Percentiles rank a stretch among this genome's conserved stretches.
Evolutionary conservation across 2,113 vertebrate genomes (phyloP).

Genomic region (Plecotus auritus): DNA sequence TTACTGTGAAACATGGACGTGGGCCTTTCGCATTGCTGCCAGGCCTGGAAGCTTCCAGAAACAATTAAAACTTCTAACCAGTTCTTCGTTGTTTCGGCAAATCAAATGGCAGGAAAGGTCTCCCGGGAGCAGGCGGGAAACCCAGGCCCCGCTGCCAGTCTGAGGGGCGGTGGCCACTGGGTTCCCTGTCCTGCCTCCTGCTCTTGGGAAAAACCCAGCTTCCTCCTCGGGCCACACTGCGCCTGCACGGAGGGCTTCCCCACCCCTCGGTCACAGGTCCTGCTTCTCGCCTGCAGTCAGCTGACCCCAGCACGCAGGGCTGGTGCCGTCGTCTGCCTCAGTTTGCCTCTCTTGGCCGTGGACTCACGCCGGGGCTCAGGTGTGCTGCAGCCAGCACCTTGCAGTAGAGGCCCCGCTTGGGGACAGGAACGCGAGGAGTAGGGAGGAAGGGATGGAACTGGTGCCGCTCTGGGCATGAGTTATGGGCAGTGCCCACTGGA

Average conservation of each 20-base stretch:
- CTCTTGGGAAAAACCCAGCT: background rate
- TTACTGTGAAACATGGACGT: slow-evolving; percentile 31
- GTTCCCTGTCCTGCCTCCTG: background rate
- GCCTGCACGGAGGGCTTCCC: accelerated
- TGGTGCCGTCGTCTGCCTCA: accelerated
- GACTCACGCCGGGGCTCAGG: background rate
- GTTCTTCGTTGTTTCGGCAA: slow-evolving; percentile 39
- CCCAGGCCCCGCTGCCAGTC: accelerated
- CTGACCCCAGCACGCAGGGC: accelerated
- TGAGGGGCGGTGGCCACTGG: background rate
- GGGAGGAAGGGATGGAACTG: background rate
- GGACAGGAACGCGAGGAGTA: accelerated
- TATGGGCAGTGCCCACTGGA: accelerated
- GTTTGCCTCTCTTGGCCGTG: accelerated
- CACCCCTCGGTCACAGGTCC: accelerated
- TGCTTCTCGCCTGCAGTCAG: background rate
- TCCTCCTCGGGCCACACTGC: background rate
- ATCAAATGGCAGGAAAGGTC: background rate
- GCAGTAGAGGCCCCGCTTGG: accelerated
- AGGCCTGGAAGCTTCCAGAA: slow-evolving; percentile 60
- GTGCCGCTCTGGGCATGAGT: background rate
- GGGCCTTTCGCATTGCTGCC: background rate
- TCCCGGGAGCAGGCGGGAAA: background rate
- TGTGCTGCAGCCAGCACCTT: background rate
- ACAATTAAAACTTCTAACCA: slow-evolving; percentile 59